Conservation (phyloP, 2,888 invertebrate species). For the Athrips mouffetella region DNA sequence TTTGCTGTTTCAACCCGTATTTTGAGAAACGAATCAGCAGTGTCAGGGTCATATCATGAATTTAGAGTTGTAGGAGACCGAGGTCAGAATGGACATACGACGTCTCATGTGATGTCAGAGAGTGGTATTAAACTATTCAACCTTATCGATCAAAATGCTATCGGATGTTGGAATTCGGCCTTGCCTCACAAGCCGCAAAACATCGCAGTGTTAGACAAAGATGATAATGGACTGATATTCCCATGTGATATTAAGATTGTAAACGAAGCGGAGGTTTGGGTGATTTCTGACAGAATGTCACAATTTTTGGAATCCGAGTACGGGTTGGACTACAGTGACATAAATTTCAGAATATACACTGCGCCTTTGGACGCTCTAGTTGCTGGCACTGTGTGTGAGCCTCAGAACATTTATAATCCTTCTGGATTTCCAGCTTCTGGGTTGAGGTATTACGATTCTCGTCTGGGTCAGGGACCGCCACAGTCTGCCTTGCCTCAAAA, state of each 20-base stretch:
- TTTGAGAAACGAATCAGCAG: constrained; percentile 82
- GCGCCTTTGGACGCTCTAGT: constrained; percentile 82
- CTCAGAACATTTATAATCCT: constrained; percentile 22
- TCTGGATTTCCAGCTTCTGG: not conserved
- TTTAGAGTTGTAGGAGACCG: constrained; percentile 83
- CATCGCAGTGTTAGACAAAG: constrained; percentile 84
- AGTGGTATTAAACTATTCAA: constrained; percentile 87
- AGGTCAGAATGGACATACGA: constrained; percentile 83
- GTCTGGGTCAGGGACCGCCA: constrained; percentile 15
- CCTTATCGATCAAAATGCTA: constrained; percentile 87
- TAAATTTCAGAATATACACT: constrained; percentile 87
- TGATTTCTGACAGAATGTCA: constrained; percentile 90
- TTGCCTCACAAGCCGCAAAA: constrained; percentile 81
- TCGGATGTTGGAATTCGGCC: constrained; percentile 89
- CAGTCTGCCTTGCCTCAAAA: not conserved
- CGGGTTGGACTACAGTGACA: constrained; percentile 83
- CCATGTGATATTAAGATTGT: constrained; percentile 89
- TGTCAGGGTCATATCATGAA: constrained; percentile 83
- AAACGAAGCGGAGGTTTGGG: constrained; percentile 84
- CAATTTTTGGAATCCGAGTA: constrained; percentile 81
- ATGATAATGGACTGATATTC: constrained; percentile 86
- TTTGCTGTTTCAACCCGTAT: constrained; percentile 88
- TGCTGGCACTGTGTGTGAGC: constrained; percentile 85
- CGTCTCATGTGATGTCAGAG: constrained; percentile 85
- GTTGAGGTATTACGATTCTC: constrained; percentile 8